Base-by-base conservation (phyloP, 2,888 invertebrate genomes). In the Bembecia ichneumoniformis region DNA sequence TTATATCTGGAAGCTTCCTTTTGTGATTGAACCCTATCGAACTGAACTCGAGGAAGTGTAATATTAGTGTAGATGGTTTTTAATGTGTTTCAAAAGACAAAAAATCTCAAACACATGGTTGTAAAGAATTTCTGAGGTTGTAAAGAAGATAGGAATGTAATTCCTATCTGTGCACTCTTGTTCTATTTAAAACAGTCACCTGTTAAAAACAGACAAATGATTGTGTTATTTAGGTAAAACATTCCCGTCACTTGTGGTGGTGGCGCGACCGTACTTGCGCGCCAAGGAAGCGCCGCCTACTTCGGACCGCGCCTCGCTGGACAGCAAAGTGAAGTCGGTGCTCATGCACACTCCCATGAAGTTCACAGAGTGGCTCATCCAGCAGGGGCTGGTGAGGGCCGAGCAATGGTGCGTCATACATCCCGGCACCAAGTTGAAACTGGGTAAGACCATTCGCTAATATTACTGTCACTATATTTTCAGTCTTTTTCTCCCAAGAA, bases 291-390 rank as follows among this genome's bases (percentile, higher is more conserved):
- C 82, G 0, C 76, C 88, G 43, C 81, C 88, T 0, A 76, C 82
- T 0, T 75, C 88, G 0, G 92, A 92, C 62, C 88, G 93, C 11
- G 82, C 89, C 1, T 81, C 89, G 16, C 76, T 93, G 3, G 96
- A 96, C 80, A 89, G 91, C 40, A 93, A 93, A 74, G 95, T 96
- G 1, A 96, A 96, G 74, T 88, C 91, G 1, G 93, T 95, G 3
- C 81, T 96, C 11, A 93, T 95, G 90, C 91, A 93, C 66, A 91
- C 92, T 0, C 92, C 95, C 0, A 92, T 94, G 56, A 94, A 94
- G 77, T 95, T 96, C 68, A 94, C 95, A 0, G 96, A 96, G 81
- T 96, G 96, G 95, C 88, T 96, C 48, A 94, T 96, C 52, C 95
- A 96, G 67, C 93, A 94, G 69, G 96, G 96, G 0, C 71, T 96